Evolutionary conservation across 2,888 invertebrate genomes (phyloP).

Genomic region (Drosophila robusta): DNA sequence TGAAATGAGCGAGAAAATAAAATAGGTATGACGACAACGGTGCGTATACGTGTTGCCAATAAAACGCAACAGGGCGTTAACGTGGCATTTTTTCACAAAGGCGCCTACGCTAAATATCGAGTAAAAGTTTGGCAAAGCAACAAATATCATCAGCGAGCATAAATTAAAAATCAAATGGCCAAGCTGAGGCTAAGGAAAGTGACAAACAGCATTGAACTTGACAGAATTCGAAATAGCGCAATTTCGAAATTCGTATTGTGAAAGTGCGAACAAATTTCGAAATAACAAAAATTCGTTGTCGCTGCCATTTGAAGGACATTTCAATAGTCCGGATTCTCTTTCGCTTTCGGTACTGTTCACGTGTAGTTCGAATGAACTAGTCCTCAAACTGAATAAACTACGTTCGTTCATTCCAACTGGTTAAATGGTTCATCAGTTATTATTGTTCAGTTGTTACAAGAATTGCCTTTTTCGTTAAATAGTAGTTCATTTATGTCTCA

Average conservation of each 20-base stretch:
- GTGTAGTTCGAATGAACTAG: no score
- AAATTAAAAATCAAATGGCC: conserved; percentile 33
- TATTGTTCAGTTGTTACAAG: no score
- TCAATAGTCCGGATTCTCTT: background rate
- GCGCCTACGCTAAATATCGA: conserved; percentile 21
- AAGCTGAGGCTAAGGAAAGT: conserved; percentile 11
- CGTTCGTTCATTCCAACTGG: no score
- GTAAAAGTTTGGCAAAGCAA: conserved; percentile 24
- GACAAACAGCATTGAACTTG: conserved; percentile 49
- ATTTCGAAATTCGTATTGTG: background rate
- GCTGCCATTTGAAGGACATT: conserved; percentile 24
- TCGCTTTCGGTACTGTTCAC: no score
- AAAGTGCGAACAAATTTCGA: background rate
- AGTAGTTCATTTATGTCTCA: no score
- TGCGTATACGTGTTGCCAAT: conserved; percentile 53
- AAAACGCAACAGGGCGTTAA: conserved; percentile 30
- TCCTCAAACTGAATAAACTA: no score
- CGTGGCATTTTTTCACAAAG: background rate
- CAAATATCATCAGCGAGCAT: conserved; percentile 25
- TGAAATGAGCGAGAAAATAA: conserved; percentile 20
- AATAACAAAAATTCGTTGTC: background rate
- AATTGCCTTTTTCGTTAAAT: no score
- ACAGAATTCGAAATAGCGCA: conserved; percentile 11
- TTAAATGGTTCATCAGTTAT: no score
- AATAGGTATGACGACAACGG: conserved; percentile 41